phyloP scores from a whole-genome alignment of 2,113 vertebrate species.

The Myrmecophaga tridactyla region DNA sequence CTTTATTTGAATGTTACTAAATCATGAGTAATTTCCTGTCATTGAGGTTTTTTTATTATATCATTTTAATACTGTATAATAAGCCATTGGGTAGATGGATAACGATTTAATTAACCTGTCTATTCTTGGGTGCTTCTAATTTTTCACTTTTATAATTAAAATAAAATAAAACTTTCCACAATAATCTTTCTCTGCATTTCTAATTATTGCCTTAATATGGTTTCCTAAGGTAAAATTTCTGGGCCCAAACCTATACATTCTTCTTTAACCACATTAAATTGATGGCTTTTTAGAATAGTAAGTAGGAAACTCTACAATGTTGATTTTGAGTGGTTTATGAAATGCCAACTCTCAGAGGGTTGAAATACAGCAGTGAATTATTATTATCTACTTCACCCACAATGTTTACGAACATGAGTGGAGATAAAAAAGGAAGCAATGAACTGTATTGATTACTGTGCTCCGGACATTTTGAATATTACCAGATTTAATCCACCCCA shows the following conservation, averaged over 20 bases:
- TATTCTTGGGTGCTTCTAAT: background rate
- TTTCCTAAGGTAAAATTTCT: background rate
- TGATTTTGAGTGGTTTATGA: background rate
- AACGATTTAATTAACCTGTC: background rate
- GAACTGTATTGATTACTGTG: rapidly evolving
- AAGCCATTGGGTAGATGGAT: background rate
- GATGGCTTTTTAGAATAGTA: too few species aligned
- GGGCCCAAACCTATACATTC: background rate
- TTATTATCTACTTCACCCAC: background rate
- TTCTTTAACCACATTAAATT: background rate
- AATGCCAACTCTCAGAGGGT: rapidly evolving
- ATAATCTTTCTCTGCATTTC: background rate
- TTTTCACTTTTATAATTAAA: slow-evolving; percentile 14
- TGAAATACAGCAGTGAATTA: rapidly evolving
- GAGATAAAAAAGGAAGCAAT: too few species aligned
- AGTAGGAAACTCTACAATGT: background rate
- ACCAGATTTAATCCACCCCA: background rate
- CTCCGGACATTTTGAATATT: background rate
- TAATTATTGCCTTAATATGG: background rate
- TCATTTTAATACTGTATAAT: background rate
- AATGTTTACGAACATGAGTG: too few species aligned
- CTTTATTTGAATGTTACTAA: background rate
- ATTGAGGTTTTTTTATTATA: background rate
- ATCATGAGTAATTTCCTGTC: background rate
- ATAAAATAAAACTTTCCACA: background rate